Evolutionary conservation across 2,888 invertebrate species (phyloP).

Genomic region (Coleophora deauratella): DNA sequence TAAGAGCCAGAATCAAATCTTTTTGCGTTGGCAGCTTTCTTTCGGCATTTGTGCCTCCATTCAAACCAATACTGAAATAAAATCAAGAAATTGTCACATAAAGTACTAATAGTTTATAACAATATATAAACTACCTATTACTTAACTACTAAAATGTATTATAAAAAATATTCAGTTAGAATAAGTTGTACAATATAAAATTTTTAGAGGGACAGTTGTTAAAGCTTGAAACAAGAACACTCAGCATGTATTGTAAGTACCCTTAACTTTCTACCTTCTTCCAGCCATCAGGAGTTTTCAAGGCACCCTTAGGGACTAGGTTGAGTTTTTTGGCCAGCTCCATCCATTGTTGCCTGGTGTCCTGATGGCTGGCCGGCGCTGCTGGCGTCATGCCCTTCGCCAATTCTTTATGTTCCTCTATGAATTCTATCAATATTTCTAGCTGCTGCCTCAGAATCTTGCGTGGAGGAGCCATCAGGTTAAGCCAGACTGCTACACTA

Average conservation of each 20-base stretch:
- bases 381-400: conserved; percentile 42
- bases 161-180: no score
- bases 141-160: no score
- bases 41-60: conserved; percentile 59
- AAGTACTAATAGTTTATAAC: not conserved
- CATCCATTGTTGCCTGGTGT: conserved; percentile 48
- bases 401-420: conserved; percentile 52
- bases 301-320: conserved; percentile 41
- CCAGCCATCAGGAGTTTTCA: conserved; percentile 55
- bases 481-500: no score
- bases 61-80: conserved; percentile 59
- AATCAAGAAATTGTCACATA: not conserved
- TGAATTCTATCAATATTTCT: conserved; percentile 49
- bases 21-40: conserved; percentile 47
- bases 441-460: conserved; percentile 47
- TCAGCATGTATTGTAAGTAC: no score
- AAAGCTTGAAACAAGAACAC: no score
- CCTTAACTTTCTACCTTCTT: conserved; percentile 38
- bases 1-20: conserved; percentile 33
- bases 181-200: not conserved
- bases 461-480: conserved; percentile 60
- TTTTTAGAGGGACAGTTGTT: not conserved
- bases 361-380: conserved; percentile 39
- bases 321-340: conserved; percentile 48
- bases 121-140: no score